phyloP scores from a whole-genome alignment of 2,113 vertebrate species.

The Upupa epops region DNA sequence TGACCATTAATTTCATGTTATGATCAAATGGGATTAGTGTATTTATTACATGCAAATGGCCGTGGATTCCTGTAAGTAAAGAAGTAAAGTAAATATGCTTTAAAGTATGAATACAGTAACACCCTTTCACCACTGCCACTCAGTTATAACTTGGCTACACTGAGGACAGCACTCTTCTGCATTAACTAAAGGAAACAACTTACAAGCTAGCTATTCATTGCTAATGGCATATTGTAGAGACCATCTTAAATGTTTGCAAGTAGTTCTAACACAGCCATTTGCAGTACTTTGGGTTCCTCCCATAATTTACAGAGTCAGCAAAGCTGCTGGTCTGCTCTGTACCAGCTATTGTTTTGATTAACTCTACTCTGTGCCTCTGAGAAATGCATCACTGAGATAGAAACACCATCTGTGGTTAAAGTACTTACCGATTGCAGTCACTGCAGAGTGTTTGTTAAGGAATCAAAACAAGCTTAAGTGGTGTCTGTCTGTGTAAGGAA shows the following conservation, averaged over 20 bases:
- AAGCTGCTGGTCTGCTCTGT: neutral
- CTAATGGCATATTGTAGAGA: neutral
- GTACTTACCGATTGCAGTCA: neutral
- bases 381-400: slow-evolving; percentile 1
- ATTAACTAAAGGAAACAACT: neutral
- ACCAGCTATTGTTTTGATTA: neutral
- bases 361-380: neutral
- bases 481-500: slow-evolving; percentile 29
- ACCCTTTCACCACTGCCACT: neutral
- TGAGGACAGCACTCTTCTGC: neutral
- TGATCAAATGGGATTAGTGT: neutral
- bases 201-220: neutral
- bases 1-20: slow-evolving; percentile 6
- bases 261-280: neutral
- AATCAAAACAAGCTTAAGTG: slow-evolving; percentile 36
- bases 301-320: neutral
- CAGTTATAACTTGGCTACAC: neutral
- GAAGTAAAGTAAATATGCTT: neutral
- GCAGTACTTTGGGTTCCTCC: neutral
- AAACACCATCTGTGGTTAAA: neutral
- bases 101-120: neutral
- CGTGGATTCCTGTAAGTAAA: slow-evolving; percentile 52
- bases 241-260: neutral
- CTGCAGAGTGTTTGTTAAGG: slow-evolving; percentile 19
- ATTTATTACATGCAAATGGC: neutral